Conservation (phyloP, 2,113 vertebrate genomes). For the Eleginops maclovinus region DNA sequence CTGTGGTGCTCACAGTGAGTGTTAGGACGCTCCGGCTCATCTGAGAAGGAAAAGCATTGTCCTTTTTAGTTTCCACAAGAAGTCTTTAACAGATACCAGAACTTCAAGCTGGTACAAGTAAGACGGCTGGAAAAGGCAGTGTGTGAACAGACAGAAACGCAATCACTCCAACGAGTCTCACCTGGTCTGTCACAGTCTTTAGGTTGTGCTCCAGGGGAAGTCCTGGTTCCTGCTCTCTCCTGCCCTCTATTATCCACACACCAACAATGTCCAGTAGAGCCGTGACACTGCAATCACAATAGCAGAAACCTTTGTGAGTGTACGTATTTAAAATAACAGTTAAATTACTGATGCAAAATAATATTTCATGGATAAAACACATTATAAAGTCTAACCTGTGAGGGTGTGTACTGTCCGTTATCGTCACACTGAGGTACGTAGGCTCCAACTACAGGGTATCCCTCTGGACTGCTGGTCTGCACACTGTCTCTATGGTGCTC, state of each 20-base stretch:
- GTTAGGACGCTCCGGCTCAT: conserved; percentile 49
- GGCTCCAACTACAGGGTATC: conserved; percentile 45
- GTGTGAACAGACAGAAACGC: background rate
- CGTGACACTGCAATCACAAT: conserved; percentile 80
- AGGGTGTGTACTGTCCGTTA: conserved; percentile 81
- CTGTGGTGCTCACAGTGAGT: conserved; percentile 83
- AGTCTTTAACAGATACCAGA: background rate
- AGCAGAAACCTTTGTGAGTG: background rate
- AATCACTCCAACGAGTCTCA: conserved; percentile 53
- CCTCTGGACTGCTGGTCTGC: conserved; percentile 50
- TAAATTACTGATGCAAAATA: background rate
- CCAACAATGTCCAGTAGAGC: conserved; percentile 88
- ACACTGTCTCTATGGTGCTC: conserved; percentile 78
- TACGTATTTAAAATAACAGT: fast-evolving
- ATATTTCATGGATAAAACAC: background rate
- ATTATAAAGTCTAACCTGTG: conserved; percentile 49
- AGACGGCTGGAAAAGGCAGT: background rate
- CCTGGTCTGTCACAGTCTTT: conserved; percentile 82
- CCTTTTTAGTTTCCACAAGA: too few relatives aligned
- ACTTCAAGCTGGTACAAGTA: background rate
- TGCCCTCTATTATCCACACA: conserved; percentile 85
- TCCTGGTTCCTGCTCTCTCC: conserved; percentile 86
- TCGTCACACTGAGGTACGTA: conserved; percentile 85
- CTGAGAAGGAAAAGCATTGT: background rate
- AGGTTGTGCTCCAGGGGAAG: conserved; percentile 58